Evolutionary conservation across 2,113 vertebrate species (phyloP).

Genomic region (Plectropomus leopardus): DNA sequence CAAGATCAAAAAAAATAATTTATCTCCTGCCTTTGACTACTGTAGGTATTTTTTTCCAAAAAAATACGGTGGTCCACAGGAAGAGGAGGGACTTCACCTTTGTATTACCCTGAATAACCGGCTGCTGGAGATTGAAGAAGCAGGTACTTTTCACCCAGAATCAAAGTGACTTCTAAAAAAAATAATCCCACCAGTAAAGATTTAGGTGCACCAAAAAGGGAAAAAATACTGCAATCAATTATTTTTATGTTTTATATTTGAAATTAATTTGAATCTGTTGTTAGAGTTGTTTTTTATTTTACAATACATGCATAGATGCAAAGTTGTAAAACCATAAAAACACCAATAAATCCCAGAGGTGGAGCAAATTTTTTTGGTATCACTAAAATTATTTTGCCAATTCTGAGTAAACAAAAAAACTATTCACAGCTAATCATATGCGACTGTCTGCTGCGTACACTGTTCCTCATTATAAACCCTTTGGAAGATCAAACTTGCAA

Average conservation of each 20-base stretch:
- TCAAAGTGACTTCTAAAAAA: neutral
- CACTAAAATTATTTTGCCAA: neutral
- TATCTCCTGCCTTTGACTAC: too few species aligned
- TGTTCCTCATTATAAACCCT: neutral
- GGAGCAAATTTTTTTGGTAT: conserved; percentile 3
- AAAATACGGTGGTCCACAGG: too few species aligned
- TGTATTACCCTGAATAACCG: neutral
- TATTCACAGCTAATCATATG: conserved; percentile 9
- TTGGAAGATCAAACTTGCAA: neutral
- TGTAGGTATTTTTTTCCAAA: too few species aligned
- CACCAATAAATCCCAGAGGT: neutral
- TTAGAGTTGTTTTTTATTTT: neutral
- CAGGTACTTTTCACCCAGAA: neutral
- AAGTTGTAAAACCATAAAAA: conserved; percentile 41
- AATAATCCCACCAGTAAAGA: neutral
- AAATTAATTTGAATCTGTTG: neutral
- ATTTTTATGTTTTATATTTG: neutral
- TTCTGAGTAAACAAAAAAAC: conserved; percentile 7
- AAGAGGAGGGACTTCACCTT: too few species aligned
- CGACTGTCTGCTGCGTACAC: neutral
- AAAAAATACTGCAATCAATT: neutral
- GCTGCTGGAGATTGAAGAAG: neutral
- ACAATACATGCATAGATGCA: conserved; percentile 20
- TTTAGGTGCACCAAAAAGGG: neutral
- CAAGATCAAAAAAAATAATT: too few species aligned